A percentile compares a stretch with the other conserved stretches of the same genome.
Evolutionary conservation across 2,888 invertebrate genomes (phyloP).

Genomic region (Machimus rusticus): DNA sequence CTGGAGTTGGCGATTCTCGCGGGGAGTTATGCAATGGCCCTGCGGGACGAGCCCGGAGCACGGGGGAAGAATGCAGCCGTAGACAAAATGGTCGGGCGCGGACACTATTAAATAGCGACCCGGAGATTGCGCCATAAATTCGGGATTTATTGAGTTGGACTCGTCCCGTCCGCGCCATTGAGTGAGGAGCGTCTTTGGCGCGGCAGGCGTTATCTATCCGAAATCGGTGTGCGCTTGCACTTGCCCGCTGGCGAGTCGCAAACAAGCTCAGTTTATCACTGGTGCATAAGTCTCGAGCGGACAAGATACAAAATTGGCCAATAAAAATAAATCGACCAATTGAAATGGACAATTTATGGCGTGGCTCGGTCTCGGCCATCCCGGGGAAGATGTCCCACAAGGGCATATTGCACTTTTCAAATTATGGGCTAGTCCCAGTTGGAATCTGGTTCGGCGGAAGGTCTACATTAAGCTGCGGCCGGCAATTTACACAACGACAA

Average conservation of each 20-base stretch:
- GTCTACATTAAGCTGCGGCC: not conserved
- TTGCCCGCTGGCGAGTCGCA: slow-evolving; percentile 1
- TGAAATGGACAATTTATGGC: slow-evolving; percentile 15
- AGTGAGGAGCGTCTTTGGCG: not conserved
- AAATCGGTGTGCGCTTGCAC: slow-evolving; percentile 30
- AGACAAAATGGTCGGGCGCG: slow-evolving; percentile 22
- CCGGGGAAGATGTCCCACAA: not conserved
- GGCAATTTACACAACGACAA: not conserved
- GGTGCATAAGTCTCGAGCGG: not conserved
- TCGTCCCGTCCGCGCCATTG: not conserved
- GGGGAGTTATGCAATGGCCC: slow-evolving; percentile 22
- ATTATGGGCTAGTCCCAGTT: not conserved
- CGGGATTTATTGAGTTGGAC: slow-evolving; percentile 33
- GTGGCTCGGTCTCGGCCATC: slow-evolving; percentile 4
- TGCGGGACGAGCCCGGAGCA: not conserved
- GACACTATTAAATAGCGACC: slow-evolving; percentile 27
- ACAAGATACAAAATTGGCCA: slow-evolving; percentile 38
- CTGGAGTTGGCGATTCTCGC: not conserved
- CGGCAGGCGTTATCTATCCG: slow-evolving; percentile 30
- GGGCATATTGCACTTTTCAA: slow-evolving; percentile 27
- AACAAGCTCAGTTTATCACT: slow-evolving; percentile 1
- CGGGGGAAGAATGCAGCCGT: slow-evolving; percentile 25
- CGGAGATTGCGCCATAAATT: slow-evolving; percentile 35
- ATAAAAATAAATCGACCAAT: slow-evolving; percentile 39
- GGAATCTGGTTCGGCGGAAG: not conserved